Evolutionary conservation across 2,797 vertebrate genomes (phyloP), one percentile per base, ranked within the genome.

Genomic region (Apodemus agrarius): DNA sequence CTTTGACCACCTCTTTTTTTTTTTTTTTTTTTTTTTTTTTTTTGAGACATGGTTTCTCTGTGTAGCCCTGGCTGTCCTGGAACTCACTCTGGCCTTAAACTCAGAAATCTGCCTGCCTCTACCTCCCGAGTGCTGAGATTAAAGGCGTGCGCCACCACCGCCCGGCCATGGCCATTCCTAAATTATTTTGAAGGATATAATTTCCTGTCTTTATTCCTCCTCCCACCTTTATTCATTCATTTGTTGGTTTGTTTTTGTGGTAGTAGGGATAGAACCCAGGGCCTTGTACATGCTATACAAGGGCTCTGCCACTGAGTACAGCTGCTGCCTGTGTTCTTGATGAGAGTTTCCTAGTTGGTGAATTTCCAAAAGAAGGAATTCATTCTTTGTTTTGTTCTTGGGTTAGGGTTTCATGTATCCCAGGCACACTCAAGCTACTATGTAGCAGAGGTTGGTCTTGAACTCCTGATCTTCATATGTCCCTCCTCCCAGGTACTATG

Each of bases 261-360:
- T 46, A 16, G 2, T 29, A 40, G 57, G 19, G 2, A 16, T 24
- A 40, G 57, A 89, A 63, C 40, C 69, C 69, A 74, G 85, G 34
- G 16, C 22, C 17, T 75, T 46, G 11, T 6, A 37, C 26, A 24
- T 49, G 22, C 24, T 7, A 29, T 34, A 16, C 40, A 4, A 79
- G 57, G 72, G 21, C 57, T 90, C 40, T 52, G 31, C 16, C 75
- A 49, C 1, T 22, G 40, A 63, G 9, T 3, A 24, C 40, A 26
- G 74, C 29, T 29, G 5, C 75, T 65, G 34, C 65, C 72, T 89
- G 37, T 12, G 1, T 43, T 61, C n/a, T 96, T 46, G 21, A 65
- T 79, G 9, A 72, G 12, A 57, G 6, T 91, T 95, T 90, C 65
- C 93, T 96, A 96, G 57, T 72, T 17, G 19, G 6, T 79, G 31